Evolutionary conservation across 2,797 vertebrate species (phyloP), one percentile per base, ranked within the genome.

Genomic region (Sebastiscus tertius): DNA sequence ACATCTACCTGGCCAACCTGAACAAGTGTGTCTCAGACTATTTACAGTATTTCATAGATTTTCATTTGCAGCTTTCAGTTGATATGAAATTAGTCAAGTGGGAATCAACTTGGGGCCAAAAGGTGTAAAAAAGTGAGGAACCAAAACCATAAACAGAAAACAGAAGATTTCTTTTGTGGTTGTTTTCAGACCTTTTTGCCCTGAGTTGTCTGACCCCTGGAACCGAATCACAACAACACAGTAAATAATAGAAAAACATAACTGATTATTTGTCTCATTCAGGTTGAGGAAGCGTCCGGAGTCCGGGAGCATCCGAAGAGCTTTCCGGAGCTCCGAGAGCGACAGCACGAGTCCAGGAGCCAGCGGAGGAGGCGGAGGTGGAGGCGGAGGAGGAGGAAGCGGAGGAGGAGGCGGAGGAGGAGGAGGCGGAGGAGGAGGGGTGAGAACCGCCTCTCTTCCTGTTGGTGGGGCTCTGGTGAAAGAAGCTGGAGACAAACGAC

Each of bases 1-100:
- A 99, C 72, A 97, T 99, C 93, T 99, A 99, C 94, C 96, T 99
- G 88, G 98, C 98, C 82, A 99, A 99, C 95, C 97, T 99, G 81
- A 99, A 98, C 96, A 99, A 99, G 98, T 99, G 96, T 91, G 97
- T 63, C 49, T 64, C 14, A 81, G 61, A 58, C 8, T 26, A 31
- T 68, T 66, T 9, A 60, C 14, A 46, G 14, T 18, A 16, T 55
- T 29, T 22, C 4, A 13, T n/a, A 36, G 20, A 39, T 52, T 56
- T 49, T 64, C 26, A 42, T 31, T 27, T 70, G 2, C n/a, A 66
- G 9, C 34, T 67, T 46, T 27, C 26, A 33, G 61, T 60, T 52
- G 2, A 33, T 31, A 14, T 39, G 6, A 56, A 62, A 56, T 63
- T 4, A 31, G 27, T 75, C 4, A 3, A 13, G 29, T 36, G 16